Evolutionary conservation across 1,140 invertebrate species (phyloP).

Genomic region (Drosophila aff.): DNA sequence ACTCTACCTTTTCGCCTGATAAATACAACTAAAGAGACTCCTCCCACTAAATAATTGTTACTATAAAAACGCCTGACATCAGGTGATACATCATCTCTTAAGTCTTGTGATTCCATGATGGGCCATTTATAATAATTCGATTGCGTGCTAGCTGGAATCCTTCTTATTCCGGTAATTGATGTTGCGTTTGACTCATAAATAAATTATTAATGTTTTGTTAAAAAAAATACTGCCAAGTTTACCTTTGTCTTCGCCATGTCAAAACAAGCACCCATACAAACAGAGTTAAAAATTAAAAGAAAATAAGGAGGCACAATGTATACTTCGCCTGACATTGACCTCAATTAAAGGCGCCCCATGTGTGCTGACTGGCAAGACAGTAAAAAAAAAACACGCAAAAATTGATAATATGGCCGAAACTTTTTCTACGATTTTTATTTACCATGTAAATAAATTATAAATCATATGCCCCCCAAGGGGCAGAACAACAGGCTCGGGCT

Average conservation of each 20-base stretch:
- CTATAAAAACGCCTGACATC: slow-evolving; percentile 1
- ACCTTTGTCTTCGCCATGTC: slow-evolving; percentile 29
- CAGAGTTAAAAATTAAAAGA: slow-evolving; percentile 5
- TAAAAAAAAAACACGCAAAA: slow-evolving; percentile 44
- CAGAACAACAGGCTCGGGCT: slow-evolving; percentile 18
- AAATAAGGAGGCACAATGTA: slow-evolving; percentile 7
- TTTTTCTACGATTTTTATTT: slow-evolving; percentile 33
- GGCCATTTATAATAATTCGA: slow-evolving; percentile 79
- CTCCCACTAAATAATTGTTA: background rate
- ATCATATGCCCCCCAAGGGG: slow-evolving; percentile 36
- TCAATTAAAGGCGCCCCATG: slow-evolving; percentile 46
- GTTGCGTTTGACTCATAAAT: slow-evolving; percentile 42
- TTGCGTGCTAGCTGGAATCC: slow-evolving; percentile 59
- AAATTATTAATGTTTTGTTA: slow-evolving; percentile 34
- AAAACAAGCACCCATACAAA: slow-evolving; percentile 12
- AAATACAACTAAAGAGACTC: background rate
- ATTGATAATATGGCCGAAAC: slow-evolving; percentile 48
- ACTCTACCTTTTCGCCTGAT: background rate
- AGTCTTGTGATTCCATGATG: slow-evolving; percentile 79
- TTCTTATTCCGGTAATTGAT: slow-evolving; percentile 57
- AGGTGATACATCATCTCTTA: slow-evolving; percentile 61
- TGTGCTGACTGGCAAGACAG: slow-evolving; percentile 30
- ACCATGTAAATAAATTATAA: slow-evolving; percentile 62
- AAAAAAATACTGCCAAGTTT: slow-evolving; percentile 33
- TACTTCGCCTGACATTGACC: slow-evolving; percentile 66